Percentiles rank a stretch among this genome's conserved stretches.
These are phyloP conservation scores for Seriola aureovittata DNA, from an alignment of 2,113 vertebrate genomes.

Conservation along the genomic window DNA sequence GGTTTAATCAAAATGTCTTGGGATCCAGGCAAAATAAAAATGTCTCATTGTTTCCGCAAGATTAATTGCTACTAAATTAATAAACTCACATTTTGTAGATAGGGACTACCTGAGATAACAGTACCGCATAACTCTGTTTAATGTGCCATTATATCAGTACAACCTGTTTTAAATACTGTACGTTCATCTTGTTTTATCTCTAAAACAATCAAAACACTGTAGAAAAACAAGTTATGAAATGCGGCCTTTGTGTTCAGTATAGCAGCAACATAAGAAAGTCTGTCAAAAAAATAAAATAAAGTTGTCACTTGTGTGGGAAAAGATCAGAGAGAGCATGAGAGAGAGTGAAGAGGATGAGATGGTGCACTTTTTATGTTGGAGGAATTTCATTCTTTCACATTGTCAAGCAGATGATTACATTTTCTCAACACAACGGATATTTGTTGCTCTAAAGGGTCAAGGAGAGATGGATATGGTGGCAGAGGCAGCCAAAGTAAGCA, in stretches of 20 bases:
- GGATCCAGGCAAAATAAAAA: background rate
- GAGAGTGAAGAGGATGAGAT: background rate
- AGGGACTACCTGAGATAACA: background rate
- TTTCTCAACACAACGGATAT: slow-evolving; percentile 36
- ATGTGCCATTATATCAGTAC: background rate
- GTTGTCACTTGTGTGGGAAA: background rate
- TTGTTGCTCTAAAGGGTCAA: slow-evolving; percentile 33
- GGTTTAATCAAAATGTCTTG: slow-evolving; percentile 2
- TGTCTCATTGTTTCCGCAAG: background rate
- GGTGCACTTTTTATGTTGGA: slow-evolving; percentile 6
- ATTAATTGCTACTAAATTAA: background rate
- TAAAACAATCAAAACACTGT: background rate
- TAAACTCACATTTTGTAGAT: background rate
- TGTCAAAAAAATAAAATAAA: background rate
- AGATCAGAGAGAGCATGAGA: background rate
- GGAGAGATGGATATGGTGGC: background rate
- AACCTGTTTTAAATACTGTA: background rate
- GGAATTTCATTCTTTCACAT: slow-evolving; percentile 29
- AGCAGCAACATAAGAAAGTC: background rate
- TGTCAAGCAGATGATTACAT: slow-evolving; percentile 45
- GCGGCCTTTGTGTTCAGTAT: background rate
- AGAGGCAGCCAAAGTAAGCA: slow-evolving; percentile 18
- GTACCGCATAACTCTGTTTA: background rate
- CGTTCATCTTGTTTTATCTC: background rate
- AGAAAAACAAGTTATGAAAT: background rate